phyloP scores from a whole-genome alignment of 2,797 vertebrate species.

The Poeciliopsis paucimaculata region DNA sequence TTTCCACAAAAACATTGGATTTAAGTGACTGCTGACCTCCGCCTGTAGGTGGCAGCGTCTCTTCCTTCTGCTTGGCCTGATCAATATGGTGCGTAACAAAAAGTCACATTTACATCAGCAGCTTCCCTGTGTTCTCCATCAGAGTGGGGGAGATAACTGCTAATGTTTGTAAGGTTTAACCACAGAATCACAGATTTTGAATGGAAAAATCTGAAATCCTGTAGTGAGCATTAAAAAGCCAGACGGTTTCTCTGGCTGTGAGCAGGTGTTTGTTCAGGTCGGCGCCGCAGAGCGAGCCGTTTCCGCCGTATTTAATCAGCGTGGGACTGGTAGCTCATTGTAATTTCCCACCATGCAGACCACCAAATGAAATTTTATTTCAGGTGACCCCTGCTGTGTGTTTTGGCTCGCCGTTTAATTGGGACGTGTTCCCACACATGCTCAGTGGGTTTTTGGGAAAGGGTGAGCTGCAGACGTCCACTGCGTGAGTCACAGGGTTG shows the following conservation, averaged over 20 bases:
- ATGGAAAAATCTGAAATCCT: too few species aligned
- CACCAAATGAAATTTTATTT: slow-evolving; percentile 32
- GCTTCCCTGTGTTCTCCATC: too few species aligned
- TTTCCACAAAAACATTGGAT: background rate
- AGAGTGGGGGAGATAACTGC: too few species aligned
- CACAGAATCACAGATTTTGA: background rate
- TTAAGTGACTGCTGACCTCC: background rate
- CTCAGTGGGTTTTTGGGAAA: slow-evolving; percentile 2
- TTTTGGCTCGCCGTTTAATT: slow-evolving; percentile 36
- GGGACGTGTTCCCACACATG: slow-evolving; percentile 17
- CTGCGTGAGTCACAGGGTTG: slow-evolving; percentile 32
- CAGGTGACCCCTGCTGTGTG: slow-evolving; percentile 17
- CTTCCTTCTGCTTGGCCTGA: background rate
- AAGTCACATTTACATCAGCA: too few species aligned
- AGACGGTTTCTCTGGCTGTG: background rate
- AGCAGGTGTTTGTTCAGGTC: background rate
- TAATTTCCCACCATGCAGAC: slow-evolving; percentile 35
- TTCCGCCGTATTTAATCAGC: background rate
- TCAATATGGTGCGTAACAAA: background rate
- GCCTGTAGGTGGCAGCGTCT: background rate
- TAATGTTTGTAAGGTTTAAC: background rate
- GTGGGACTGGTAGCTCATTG: slow-evolving; percentile 18
- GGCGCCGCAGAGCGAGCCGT: background rate
- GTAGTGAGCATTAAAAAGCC: too few species aligned
- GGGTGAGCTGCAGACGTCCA: slow-evolving; percentile 14